Conservation (phyloP, 1,140 invertebrate genomes). For the Trinorchestia longiramus region DNA sequence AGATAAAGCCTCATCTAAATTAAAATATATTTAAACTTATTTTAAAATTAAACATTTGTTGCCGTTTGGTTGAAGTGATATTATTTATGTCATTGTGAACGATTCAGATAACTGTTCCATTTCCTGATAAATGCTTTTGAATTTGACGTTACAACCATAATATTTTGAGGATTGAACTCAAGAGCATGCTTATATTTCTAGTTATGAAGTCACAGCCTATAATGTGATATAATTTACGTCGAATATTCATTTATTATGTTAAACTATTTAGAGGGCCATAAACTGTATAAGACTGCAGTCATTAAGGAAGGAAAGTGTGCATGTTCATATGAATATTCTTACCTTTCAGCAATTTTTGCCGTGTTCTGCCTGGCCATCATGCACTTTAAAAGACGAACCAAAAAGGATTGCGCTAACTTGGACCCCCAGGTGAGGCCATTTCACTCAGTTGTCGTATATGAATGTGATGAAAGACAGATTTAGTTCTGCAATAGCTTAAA, state of each 20-base stretch:
- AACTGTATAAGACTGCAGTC: not conserved
- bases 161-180: not conserved
- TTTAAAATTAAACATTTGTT: too few relatives aligned
- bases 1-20: too few relatives aligned
- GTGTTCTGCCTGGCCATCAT: constrained; percentile 91
- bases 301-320: not conserved
- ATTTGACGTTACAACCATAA: not conserved
- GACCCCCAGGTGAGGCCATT: constrained; percentile 66
- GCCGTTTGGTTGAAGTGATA: too few relatives aligned
- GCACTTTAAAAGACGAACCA: constrained; percentile 85
- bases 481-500: too few relatives aligned
- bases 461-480: too few relatives aligned
- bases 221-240: too few relatives aligned
- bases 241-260: not conserved
- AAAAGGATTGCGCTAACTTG: constrained; percentile 71
- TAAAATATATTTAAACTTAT: too few relatives aligned
- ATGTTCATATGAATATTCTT: constrained; percentile 59
- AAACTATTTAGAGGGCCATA: not conserved
- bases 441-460: not conserved
- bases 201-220: not conserved
- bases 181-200: not conserved
- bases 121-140: not conserved
- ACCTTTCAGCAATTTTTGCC: constrained; percentile 82
- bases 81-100: not conserved
- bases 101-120: not conserved